phyloP scores from a whole-genome alignment of 2,888 invertebrate genomes.

The Drosophila picticornis region DNA sequence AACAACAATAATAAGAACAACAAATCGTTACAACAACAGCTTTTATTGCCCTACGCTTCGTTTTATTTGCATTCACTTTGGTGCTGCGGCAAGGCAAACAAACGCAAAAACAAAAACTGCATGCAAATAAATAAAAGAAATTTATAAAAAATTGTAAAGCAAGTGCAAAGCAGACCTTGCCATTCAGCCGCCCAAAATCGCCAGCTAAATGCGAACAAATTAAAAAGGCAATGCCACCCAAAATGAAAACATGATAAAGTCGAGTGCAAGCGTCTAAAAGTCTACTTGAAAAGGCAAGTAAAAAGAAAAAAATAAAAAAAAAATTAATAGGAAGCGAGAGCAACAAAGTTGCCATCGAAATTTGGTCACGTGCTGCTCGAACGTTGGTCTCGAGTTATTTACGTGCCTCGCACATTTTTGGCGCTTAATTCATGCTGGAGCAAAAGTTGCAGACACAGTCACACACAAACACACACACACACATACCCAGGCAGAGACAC shows the following conservation, averaged over 20 bases:
- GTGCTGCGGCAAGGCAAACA: slow-evolving; percentile 40
- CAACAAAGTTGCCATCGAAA: slow-evolving; percentile 72
- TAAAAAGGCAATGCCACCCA: slow-evolving; percentile 61
- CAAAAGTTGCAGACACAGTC: slow-evolving; percentile 48
- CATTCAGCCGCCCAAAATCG: background rate
- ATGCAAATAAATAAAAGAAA: slow-evolving; percentile 45
- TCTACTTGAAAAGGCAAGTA: background rate
- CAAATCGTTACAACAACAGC: slow-evolving; percentile 26
- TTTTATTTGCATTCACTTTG: slow-evolving; percentile 75
- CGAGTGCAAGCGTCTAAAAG: slow-evolving; percentile 47
- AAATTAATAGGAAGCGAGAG: slow-evolving; percentile 9
- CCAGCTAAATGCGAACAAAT: slow-evolving; percentile 62
- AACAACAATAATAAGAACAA: slow-evolving; percentile 38
- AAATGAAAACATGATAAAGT: slow-evolving; percentile 75
- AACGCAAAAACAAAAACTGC: slow-evolving; percentile 23
- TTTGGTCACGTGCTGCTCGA: slow-evolving; percentile 72
- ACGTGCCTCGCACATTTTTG: slow-evolving; percentile 76
- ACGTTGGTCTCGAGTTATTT: slow-evolving; percentile 65
- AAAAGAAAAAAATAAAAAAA: background rate
- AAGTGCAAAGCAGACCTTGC: slow-evolving; percentile 1
- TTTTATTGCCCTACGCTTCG: slow-evolving; percentile 67
- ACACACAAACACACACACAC: background rate
- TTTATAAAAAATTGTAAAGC: slow-evolving; percentile 26
- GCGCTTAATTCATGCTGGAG: slow-evolving; percentile 66
- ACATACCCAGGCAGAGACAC: slow-evolving; percentile 7